Evolutionary conservation across 2,113 vertebrate genomes (phyloP), one percentile per base, ranked within the genome.

Genomic region (Oplegnathus fasciatus): DNA sequence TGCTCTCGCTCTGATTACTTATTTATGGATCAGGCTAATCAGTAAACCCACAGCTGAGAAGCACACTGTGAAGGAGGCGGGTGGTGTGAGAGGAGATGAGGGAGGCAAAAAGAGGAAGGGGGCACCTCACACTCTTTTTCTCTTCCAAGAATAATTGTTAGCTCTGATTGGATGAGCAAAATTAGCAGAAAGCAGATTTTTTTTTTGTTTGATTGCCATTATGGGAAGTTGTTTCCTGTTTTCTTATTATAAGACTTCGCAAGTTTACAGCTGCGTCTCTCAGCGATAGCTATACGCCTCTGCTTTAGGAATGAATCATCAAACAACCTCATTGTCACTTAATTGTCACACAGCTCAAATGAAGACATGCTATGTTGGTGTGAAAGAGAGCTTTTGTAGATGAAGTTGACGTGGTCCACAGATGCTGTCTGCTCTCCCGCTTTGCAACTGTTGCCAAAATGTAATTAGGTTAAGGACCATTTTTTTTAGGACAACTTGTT

Each of bases 11-110:
- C 86, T 91, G 91, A 94, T 94, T 91, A 93, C 90, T 90, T 94
- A 94, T 94, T 94, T 93, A 94, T 93, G 78, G 88, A 68, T 80
- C 65, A 64, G 73, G 90, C 87, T 94, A 92, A 95, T 94, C 92
- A 94, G 92, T 94, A 83, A 92, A 88, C 86, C 88, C 72, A 85
- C 81, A 83, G 85, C 84, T 86, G 86, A 91, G 89, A 88, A 54
- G 75, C 91, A 71, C 73, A 42, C 88, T 88, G 87, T 70, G 84
- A 90, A 58, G 69, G 79, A 88, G 91, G 75, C 4, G 52, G 80
- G 57, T 52, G 84, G 67, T 44, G 67, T 22, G 67, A 60, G 73
- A 52, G 42, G 80, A 88, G 64, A 88, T 52, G 78, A 74, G 58
- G 66, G 48, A 70, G 74, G 60, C 8, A 75, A 32, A 64, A 32